A percentile compares a stretch with the other conserved stretches of the same genome.
Conservation (phyloP, 2,888 invertebrate species). For the Malacosoma neustria region DNA sequence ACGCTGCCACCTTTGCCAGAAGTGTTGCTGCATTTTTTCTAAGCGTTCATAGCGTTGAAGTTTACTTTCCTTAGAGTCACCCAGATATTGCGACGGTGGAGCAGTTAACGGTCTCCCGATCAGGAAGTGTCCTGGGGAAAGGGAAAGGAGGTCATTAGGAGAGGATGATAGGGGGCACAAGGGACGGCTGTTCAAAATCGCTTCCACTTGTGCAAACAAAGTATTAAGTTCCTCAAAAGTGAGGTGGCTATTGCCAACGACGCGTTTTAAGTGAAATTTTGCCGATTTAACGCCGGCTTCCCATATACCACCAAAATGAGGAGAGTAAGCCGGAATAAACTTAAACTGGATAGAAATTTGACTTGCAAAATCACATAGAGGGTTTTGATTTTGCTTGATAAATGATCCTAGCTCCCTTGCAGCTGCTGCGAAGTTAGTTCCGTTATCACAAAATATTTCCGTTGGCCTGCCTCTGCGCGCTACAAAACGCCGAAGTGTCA, state of each 20-base stretch:
- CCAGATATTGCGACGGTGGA: too few relatives aligned
- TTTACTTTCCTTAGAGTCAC: slow-evolving; percentile 12
- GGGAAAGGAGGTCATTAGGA: neutral
- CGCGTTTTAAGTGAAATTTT: neutral
- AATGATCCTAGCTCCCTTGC: slow-evolving; percentile 8
- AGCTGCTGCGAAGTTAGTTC: slow-evolving; percentile 2
- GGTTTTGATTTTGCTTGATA: slow-evolving; percentile 7
- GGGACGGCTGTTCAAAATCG: too few relatives aligned
- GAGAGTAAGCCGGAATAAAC: neutral
- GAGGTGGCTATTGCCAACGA: neutral
- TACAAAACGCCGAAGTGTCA: slow-evolving; percentile 6
- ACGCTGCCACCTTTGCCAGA: slow-evolving; percentile 7
- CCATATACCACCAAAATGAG: slow-evolving; percentile 1
- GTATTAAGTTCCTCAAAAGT: too few relatives aligned
- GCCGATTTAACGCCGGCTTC: slow-evolving; percentile 1
- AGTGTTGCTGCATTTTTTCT: slow-evolving; percentile 3
- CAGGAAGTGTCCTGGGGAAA: too few relatives aligned
- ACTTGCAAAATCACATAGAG: too few relatives aligned
- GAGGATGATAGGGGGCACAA: slow-evolving; percentile 8
- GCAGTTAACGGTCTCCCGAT: too few relatives aligned
- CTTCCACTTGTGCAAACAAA: neutral
- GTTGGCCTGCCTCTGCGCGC: slow-evolving; percentile 5
- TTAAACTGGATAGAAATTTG: neutral
- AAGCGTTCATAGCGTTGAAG: slow-evolving; percentile 9
- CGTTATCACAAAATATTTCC: slow-evolving; percentile 1